A percentile compares a stretch with the other conserved stretches of the same genome.
These are phyloP conservation scores for Trachelus iudaicus DNA, from an alignment of 2,888 invertebrate genomes.

Conservation along the genomic window DNA sequence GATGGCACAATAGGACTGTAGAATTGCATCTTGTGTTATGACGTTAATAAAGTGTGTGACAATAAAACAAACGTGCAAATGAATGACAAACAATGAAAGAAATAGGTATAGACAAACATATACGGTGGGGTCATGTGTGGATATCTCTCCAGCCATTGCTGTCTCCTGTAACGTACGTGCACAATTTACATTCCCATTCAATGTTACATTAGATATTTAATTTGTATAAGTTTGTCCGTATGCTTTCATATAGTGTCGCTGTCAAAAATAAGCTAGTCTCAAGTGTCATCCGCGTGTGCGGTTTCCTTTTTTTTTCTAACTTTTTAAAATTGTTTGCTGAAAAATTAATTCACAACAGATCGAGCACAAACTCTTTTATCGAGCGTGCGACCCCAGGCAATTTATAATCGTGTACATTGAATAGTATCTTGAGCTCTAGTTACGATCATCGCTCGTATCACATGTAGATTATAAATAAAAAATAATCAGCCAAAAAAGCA, in stretches of 20 bases:
- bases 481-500: constrained; percentile 30
- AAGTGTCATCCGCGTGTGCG: not conserved
- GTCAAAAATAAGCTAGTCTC: not conserved
- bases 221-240: not conserved
- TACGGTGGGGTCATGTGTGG: constrained; percentile 56
- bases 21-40: not conserved
- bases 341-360: not conserved
- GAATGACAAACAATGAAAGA: constrained; percentile 35
- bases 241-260: not conserved
- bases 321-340: not conserved
- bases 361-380: not conserved
- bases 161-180: constrained; percentile 60
- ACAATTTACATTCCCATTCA: constrained; percentile 35
- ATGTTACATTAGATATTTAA: not conserved
- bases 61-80: constrained; percentile 33
- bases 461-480: not conserved
- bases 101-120: constrained; percentile 60
- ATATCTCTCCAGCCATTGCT: constrained; percentile 60
- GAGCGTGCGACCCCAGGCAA: not conserved
- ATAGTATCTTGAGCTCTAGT: not conserved
- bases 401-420: not conserved
- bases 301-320: not conserved
- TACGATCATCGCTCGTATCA: not conserved
- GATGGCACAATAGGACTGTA: not conserved
- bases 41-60: constrained; percentile 10